These are phyloP conservation scores for Neogobius melanostomus DNA, from an alignment of 2,113 vertebrate genomes.

Conservation along the genomic window DNA sequence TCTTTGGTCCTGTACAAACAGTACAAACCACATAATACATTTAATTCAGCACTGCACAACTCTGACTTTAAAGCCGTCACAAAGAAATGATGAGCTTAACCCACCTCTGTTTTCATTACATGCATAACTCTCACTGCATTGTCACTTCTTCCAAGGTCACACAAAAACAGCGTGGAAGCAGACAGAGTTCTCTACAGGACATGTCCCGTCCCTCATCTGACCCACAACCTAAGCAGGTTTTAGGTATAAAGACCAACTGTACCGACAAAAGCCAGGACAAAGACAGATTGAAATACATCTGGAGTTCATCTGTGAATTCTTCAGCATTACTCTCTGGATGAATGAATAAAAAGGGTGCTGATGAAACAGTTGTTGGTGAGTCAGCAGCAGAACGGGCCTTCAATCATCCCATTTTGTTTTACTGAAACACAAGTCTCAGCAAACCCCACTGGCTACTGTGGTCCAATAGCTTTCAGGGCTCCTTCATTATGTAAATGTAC, in stretches of 20 bases:
- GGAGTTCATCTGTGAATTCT: constrained; percentile 12
- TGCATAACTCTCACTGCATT: not conserved
- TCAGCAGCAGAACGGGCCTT: constrained; percentile 22
- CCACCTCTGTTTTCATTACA: constrained; percentile 3
- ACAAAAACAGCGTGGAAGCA: constrained; percentile 12
- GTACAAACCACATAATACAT: constrained; percentile 11
- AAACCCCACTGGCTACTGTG: not conserved
- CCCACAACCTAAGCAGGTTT: constrained; percentile 7
- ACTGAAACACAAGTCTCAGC: not conserved
- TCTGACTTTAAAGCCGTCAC: not conserved
- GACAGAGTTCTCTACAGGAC: constrained; percentile 5
- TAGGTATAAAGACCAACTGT: constrained; percentile 17
- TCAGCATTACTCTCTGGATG: constrained; percentile 54
- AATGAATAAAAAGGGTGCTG: constrained; percentile 36
- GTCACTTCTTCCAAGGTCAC: constrained; percentile 7
- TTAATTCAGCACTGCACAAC: constrained; percentile 9
- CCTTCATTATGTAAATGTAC: constrained; percentile 88
- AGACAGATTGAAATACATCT: constrained; percentile 15
- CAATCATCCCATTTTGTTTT: constrained; percentile 8
- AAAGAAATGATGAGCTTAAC: not conserved
- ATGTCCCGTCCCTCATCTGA: constrained; percentile 2
- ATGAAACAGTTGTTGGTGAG: constrained; percentile 50
- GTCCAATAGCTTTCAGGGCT: constrained; percentile 70
- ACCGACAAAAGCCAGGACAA: constrained; percentile 12
- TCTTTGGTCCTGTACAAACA: constrained; percentile 26